Percentiles rank a stretch among this genome's conserved stretches.
phyloP scores from a whole-genome alignment of 2,888 invertebrate genomes.

The Phytoseiulus persimilis region DNA sequence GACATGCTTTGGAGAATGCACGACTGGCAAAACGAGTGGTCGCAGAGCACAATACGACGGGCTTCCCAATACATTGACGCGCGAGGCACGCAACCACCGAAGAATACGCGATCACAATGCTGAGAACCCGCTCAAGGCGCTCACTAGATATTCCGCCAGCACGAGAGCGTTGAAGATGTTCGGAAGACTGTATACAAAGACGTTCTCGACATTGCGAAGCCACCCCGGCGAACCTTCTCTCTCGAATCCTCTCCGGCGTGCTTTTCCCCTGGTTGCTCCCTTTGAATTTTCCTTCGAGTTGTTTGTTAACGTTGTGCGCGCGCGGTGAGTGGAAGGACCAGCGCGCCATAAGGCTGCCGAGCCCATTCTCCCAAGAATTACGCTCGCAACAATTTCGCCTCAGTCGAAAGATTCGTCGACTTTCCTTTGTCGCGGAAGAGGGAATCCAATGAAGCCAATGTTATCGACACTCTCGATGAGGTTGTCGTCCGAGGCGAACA shows the following conservation, averaged over 20 bases:
- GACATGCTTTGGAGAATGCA: no score
- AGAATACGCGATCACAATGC: neutral
- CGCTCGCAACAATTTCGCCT: no score
- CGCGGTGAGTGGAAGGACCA: neutral
- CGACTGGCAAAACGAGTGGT: neutral
- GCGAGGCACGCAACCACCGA: neutral
- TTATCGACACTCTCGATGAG: no score
- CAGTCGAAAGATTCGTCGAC: no score
- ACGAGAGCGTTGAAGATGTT: neutral
- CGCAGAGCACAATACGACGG: neutral
- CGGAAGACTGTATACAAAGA: neutral
- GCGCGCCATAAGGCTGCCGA: neutral
- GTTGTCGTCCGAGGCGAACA: no score
- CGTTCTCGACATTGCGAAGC: neutral
- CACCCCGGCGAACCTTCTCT: neutral
- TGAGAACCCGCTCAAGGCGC: neutral
- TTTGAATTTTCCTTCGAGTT: neutral
- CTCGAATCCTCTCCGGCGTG: neutral
- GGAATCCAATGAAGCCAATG: no score
- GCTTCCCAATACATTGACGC: neutral
- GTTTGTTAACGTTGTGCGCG: neutral
- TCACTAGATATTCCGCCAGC: neutral
- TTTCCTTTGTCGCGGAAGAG: no score
- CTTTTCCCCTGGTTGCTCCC: neutral
- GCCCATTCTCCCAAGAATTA: neutral